Conservation (phyloP, 2,113 vertebrate genomes). For the Struthio camelus region DNA sequence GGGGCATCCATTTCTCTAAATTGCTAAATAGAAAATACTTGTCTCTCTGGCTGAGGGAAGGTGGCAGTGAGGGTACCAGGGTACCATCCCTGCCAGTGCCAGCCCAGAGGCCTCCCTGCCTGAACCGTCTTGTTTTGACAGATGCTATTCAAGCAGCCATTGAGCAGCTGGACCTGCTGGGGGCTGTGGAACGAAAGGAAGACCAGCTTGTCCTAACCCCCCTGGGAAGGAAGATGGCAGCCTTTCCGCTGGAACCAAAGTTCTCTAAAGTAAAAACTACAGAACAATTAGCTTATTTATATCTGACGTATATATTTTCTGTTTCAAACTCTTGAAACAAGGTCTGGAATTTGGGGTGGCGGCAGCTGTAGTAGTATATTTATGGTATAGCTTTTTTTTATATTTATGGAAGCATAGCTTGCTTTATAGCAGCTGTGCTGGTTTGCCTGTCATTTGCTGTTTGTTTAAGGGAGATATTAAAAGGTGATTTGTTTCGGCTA, state of each 20-base stretch:
- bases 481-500: neutral
- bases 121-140: conserved; percentile 47
- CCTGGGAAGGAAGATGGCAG: conserved; percentile 94
- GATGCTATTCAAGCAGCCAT: conserved; percentile 87
- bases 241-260: conserved; percentile 92
- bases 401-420: neutral
- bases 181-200: conserved; percentile 86
- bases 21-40: neutral
- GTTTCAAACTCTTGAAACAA: neutral
- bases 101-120: neutral
- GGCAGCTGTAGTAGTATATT: neutral
- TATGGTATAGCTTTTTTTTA: too few relatives aligned
- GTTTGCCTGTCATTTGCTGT: neutral
- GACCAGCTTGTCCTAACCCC: conserved; percentile 84
- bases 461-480: neutral
- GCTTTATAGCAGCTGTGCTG: neutral
- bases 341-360: neutral
- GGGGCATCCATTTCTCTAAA: neutral
- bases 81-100: neutral
- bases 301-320: neutral
- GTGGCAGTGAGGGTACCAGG: neutral
- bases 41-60: neutral
- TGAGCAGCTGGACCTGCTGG: conserved; percentile 89
- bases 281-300: neutral
- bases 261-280: conserved; percentile 88